These are phyloP conservation scores for Tribolium freemani DNA, from an alignment of 2,888 invertebrate genomes.

Conservation along the genomic window DNA sequence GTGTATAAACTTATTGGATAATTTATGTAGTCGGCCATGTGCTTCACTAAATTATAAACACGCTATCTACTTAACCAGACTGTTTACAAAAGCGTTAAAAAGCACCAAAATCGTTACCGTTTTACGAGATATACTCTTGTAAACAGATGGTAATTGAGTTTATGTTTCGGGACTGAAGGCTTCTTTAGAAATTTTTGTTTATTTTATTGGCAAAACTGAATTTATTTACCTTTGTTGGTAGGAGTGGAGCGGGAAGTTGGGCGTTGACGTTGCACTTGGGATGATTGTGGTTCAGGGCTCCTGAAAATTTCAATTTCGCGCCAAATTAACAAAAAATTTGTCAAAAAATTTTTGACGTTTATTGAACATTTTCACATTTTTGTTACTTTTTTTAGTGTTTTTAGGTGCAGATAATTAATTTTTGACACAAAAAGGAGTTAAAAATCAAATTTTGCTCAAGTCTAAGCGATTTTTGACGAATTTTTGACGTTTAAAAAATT, in stretches of 20 bases:
- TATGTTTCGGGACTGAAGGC: conserved; percentile 35
- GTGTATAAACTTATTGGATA: conserved; percentile 30
- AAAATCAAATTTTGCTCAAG: too few species aligned
- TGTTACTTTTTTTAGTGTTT: too few species aligned
- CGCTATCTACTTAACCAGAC: conserved; percentile 42
- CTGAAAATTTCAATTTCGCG: conserved; percentile 19
- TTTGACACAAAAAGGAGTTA: too few species aligned
- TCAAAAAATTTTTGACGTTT: too few species aligned
- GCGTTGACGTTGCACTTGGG: conserved; percentile 58
- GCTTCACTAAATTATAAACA: conserved; percentile 55
- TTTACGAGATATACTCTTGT: conserved; percentile 50
- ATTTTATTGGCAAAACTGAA: background rate
- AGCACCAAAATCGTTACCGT: conserved; percentile 47
- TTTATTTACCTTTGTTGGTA: conserved; percentile 60
- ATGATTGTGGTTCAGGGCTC: conserved; percentile 27
- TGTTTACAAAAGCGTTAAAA: conserved; percentile 52
- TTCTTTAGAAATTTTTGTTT: conserved; percentile 4
- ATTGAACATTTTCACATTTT: too few species aligned
- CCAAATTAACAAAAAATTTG: too few species aligned
- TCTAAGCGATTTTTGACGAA: too few species aligned
- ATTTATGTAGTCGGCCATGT: conserved; percentile 56
- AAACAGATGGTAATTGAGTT: conserved; percentile 55
- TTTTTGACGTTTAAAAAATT: too few species aligned
- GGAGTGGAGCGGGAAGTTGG: conserved; percentile 65
- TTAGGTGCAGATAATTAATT: too few species aligned